phyloP scores from a whole-genome alignment of 2,797 vertebrate genomes.

The Enteromius paludinosus region DNA sequence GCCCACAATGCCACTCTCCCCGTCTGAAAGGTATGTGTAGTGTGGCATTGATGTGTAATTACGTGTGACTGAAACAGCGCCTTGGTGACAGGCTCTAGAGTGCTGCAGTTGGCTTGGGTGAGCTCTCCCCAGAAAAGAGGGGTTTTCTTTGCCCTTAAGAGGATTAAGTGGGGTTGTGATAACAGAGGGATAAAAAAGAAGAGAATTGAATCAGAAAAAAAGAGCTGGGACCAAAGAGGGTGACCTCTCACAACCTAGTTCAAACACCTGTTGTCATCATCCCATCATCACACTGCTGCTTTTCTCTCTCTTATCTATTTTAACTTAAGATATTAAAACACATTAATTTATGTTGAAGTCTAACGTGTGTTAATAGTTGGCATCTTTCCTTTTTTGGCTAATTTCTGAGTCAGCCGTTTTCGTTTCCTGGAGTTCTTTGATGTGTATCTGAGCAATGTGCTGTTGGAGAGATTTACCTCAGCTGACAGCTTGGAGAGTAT shows the following conservation, averaged over 20 bases:
- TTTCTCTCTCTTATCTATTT: not conserved
- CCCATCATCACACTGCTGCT: constrained; percentile 51
- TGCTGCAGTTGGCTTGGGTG: constrained; percentile 55
- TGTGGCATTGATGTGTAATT: constrained; percentile 60
- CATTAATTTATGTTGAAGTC: not conserved
- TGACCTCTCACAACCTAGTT: constrained; percentile 69
- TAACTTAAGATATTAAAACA: not conserved
- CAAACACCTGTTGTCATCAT: constrained; percentile 78
- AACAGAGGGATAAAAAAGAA: constrained; percentile 74
- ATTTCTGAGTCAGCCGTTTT: constrained; percentile 27
- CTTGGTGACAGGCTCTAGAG: constrained; percentile 61
- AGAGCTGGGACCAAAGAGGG: constrained; percentile 76
- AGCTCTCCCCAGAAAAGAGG: constrained; percentile 58
- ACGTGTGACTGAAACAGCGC: constrained; percentile 61
- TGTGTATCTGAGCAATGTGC: constrained; percentile 90
- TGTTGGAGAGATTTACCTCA: constrained; percentile 91
- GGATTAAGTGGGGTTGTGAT: constrained; percentile 79
- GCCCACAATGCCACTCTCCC: constrained; percentile 52
- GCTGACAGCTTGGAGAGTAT: constrained; percentile 87
- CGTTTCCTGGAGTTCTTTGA: constrained; percentile 92
- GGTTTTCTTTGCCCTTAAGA: constrained; percentile 77
- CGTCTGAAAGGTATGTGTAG: constrained; percentile 54
- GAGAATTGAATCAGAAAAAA: constrained; percentile 73
- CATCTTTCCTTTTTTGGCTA: not conserved
- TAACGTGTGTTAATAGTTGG: constrained; percentile 30